Evolutionary conservation across 2,888 invertebrate genomes (phyloP).

Genomic region (Acanthosepion esculentum): DNA sequence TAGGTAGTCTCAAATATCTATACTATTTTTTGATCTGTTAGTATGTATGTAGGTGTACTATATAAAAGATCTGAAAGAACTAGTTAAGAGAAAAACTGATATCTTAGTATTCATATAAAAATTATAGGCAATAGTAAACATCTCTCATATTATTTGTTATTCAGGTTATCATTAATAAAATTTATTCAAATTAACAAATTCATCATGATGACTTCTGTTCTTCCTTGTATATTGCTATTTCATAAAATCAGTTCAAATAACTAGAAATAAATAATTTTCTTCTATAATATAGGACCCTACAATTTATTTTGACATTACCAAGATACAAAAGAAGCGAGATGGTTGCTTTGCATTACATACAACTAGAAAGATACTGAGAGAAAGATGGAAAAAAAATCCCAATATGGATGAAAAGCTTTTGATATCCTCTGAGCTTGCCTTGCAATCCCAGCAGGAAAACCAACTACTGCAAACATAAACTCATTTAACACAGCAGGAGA

Average conservation of each 20-base stretch:
- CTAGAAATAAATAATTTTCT: background rate
- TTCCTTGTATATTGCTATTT: background rate
- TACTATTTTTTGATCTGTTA: too few relatives aligned
- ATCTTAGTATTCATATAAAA: background rate
- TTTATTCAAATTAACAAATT: background rate
- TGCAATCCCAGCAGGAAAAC: constrained; percentile 8
- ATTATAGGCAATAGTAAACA: background rate
- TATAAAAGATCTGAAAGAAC: background rate
- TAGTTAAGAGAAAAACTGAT: background rate
- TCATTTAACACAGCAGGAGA: background rate
- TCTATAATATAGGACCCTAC: background rate
- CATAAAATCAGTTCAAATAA: background rate
- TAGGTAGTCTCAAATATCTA: too few relatives aligned
- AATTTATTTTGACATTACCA: background rate
- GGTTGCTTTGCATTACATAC: background rate
- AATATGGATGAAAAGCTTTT: constrained; percentile 23
- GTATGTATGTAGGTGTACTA: too few relatives aligned
- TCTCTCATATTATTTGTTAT: background rate
- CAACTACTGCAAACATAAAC: constrained; percentile 20
- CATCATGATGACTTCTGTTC: background rate
- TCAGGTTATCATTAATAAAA: background rate
- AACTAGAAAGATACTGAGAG: background rate
- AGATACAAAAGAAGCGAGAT: background rate
- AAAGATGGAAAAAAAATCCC: background rate
- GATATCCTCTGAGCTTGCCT: constrained; percentile 20